These are phyloP conservation scores for Neomonachus schauinslandi DNA, from an alignment of 2,113 vertebrate species.

Conservation along the genomic window DNA sequence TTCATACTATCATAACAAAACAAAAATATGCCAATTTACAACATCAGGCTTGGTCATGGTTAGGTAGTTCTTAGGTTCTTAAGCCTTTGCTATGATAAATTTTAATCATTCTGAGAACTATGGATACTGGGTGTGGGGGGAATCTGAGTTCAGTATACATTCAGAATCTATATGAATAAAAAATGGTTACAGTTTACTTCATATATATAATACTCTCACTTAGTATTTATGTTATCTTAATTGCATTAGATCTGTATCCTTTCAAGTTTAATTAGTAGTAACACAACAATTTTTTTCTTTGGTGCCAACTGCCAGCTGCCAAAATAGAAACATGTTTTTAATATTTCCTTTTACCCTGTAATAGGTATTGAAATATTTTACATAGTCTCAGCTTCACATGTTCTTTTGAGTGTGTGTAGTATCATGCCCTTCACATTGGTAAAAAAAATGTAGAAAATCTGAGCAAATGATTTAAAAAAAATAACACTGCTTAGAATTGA, in stretches of 20 bases:
- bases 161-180: background rate
- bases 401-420: background rate
- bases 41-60: background rate
- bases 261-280: background rate
- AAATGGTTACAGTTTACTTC: background rate
- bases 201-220: background rate
- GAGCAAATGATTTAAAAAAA: background rate
- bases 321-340: conserved; percentile 30
- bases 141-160: background rate
- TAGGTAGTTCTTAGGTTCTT: background rate
- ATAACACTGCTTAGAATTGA: background rate
- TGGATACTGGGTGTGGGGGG: background rate
- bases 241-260: background rate
- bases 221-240: conserved; percentile 29
- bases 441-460: conserved; percentile 14
- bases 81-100: background rate
- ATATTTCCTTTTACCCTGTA: background rate
- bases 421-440: background rate
- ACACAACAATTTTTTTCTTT: conserved; percentile 21
- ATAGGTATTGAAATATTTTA: conserved; percentile 9
- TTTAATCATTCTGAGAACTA: conserved; percentile 36
- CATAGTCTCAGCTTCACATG: background rate
- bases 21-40: background rate
- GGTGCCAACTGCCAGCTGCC: background rate
- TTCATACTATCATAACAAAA: background rate